These are phyloP conservation scores for Octomys mimax DNA, from an alignment of 2,797 vertebrate species.

Conservation along the genomic window DNA sequence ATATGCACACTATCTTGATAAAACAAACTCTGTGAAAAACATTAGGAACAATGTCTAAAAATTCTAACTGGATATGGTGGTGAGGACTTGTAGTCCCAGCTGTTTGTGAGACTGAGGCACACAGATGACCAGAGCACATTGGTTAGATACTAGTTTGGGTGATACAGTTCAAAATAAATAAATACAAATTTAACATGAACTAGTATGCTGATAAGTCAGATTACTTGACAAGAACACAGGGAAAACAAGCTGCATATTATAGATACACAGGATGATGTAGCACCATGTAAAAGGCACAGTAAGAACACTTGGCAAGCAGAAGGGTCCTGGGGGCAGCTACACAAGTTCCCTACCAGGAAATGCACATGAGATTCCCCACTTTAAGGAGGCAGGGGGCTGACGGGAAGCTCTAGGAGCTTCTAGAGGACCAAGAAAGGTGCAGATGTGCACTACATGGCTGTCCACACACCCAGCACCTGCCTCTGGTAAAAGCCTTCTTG, in stretches of 20 bases:
- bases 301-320: background rate
- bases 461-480: background rate
- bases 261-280: background rate
- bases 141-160: background rate
- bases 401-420: background rate
- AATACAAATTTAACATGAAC: background rate
- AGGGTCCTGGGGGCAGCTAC: background rate
- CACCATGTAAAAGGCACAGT: background rate
- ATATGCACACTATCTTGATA: background rate
- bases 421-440: background rate
- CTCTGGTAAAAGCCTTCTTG: background rate
- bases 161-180: background rate
- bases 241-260: background rate
- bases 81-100: background rate
- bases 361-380: background rate
- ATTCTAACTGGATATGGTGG: background rate
- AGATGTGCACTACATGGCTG: too few species aligned
- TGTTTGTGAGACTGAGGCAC: background rate
- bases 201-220: conserved; percentile 33
- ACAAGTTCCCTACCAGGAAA: background rate
- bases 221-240: background rate
- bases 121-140: background rate
- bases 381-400: background rate
- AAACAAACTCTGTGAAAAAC: background rate
- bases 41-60: background rate